A percentile compares a stretch with the other conserved stretches of the same genome.
Conservation (phyloP, 2,797 vertebrate genomes). For the Chelmon rostratus region DNA sequence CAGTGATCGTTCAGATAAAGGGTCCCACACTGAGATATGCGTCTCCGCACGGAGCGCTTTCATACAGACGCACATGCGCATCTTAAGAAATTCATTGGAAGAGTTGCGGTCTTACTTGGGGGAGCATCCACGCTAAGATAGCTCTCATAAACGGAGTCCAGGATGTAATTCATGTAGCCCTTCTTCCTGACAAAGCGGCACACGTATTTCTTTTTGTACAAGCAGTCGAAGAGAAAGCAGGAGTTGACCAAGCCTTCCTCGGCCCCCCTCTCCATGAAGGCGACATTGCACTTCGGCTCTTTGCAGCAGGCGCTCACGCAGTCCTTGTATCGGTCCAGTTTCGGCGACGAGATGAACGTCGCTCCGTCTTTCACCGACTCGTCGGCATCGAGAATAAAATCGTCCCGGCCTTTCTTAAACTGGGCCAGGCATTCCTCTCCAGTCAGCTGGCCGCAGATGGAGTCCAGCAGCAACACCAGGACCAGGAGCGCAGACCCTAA, state of each 20-base stretch:
- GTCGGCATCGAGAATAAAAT: slow-evolving; percentile 91
- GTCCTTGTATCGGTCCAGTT: slow-evolving; percentile 76
- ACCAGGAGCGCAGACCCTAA: slow-evolving; percentile 64
- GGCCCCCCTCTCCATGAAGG: slow-evolving; percentile 85
- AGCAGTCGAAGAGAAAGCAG: slow-evolving; percentile 93
- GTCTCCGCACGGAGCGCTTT: neutral
- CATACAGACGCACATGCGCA: neutral
- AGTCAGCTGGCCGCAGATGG: neutral
- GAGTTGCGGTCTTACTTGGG: slow-evolving; percentile 67
- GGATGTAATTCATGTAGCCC: slow-evolving; percentile 90
- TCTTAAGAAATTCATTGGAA: neutral
- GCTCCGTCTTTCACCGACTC: slow-evolving; percentile 93
- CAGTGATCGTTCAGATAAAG: neutral
- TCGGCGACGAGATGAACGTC: slow-evolving; percentile 88
- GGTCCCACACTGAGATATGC: neutral
- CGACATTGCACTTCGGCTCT: slow-evolving; percentile 88
- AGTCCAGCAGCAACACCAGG: neutral
- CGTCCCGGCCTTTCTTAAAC: slow-evolving; percentile 84
- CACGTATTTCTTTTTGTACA: slow-evolving; percentile 91
- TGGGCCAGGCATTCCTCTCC: slow-evolving; percentile 81
- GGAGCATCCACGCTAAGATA: slow-evolving; percentile 59
- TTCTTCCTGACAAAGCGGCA: slow-evolving; percentile 90
- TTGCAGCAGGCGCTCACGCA: slow-evolving; percentile 92
- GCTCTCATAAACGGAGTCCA: slow-evolving; percentile 82
- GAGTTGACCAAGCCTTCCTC: slow-evolving; percentile 71